Evolutionary conservation across 2,888 invertebrate genomes (phyloP).

Genomic region (Caenorhabditis virilis): DNA sequence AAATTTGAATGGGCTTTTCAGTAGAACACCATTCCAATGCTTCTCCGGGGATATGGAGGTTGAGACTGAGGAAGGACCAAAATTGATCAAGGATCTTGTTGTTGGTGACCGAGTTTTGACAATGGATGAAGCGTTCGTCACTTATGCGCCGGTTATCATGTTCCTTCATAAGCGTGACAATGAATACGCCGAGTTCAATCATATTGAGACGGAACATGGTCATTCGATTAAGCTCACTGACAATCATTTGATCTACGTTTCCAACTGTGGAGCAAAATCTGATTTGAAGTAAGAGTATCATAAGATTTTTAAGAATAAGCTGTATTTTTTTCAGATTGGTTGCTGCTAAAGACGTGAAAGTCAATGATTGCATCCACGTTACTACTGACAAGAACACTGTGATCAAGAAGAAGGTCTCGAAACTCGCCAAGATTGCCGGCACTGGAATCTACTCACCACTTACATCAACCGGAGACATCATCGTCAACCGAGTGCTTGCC

Average conservation of each 20-base stretch:
- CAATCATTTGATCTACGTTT: slow-evolving; percentile 61
- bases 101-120: slow-evolving; percentile 63
- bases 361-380: slow-evolving; percentile 55
- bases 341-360: slow-evolving; percentile 42
- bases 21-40: slow-evolving; percentile 54
- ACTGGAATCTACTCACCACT: slow-evolving; percentile 64
- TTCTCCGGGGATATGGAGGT: slow-evolving; percentile 64
- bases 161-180: slow-evolving; percentile 59
- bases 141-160: slow-evolving; percentile 64
- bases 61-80: slow-evolving; percentile 53
- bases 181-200: slow-evolving; percentile 55
- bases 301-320: background rate
- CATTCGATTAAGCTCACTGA: slow-evolving; percentile 58
- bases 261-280: slow-evolving; percentile 44
- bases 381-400: slow-evolving; percentile 21
- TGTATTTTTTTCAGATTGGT: slow-evolving; percentile 23
- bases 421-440: slow-evolving; percentile 36
- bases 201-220: slow-evolving; percentile 44
- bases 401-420: slow-evolving; percentile 22
- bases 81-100: slow-evolving; percentile 58
- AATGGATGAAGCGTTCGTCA: slow-evolving; percentile 61
- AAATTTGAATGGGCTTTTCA: slow-evolving; percentile 49
- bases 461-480: slow-evolving; percentile 62
- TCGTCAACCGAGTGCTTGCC: slow-evolving; percentile 64
- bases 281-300: slow-evolving; percentile 20